phyloP scores from a whole-genome alignment of 1,140 invertebrate genomes.

The Brachionus rotundiformis region DNA sequence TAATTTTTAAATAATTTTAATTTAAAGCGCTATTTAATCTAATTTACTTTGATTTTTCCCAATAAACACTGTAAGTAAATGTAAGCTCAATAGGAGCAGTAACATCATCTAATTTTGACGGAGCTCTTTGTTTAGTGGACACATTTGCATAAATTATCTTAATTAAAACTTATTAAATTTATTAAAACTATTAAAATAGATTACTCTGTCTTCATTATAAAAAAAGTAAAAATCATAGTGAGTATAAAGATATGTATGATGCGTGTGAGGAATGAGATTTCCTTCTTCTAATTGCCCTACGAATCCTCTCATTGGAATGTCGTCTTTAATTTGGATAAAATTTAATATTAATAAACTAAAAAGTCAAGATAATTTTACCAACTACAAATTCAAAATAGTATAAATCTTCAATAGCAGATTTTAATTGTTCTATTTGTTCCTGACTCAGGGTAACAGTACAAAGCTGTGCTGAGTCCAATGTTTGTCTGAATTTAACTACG shows the following conservation, averaged over 20 bases:
- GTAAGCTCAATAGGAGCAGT: slow-evolving; percentile 55
- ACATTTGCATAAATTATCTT: slow-evolving; percentile 67
- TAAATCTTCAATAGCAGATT: slow-evolving; percentile 67
- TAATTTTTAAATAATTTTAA: background rate
- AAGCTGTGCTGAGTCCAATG: slow-evolving; percentile 61
- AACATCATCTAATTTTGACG: slow-evolving; percentile 62
- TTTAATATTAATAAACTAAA: slow-evolving; percentile 23
- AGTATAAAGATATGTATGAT: slow-evolving; percentile 66
- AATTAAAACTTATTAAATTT: background rate
- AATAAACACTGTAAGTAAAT: slow-evolving; percentile 66
- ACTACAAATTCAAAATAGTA: slow-evolving; percentile 69
- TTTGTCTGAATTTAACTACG: slow-evolving; percentile 63
- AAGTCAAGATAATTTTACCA: slow-evolving; percentile 57
- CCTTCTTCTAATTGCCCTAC: slow-evolving; percentile 67
- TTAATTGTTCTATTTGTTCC: slow-evolving; percentile 63
- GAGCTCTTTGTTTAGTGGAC: slow-evolving; percentile 63
- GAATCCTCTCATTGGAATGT: slow-evolving; percentile 66
- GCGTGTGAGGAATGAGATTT: slow-evolving; percentile 66
- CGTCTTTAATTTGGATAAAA: slow-evolving; percentile 58
- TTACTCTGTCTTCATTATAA: slow-evolving; percentile 65
- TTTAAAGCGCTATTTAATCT: slow-evolving; percentile 25
- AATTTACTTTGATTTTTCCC: slow-evolving; percentile 64
- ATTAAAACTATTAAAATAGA: slow-evolving; percentile 17
- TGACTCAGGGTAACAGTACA: slow-evolving; percentile 63
- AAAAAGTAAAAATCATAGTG: slow-evolving; percentile 67